phyloP scores from a whole-genome alignment of 2,888 invertebrate species.

The Amphipyra tragopoginis region DNA sequence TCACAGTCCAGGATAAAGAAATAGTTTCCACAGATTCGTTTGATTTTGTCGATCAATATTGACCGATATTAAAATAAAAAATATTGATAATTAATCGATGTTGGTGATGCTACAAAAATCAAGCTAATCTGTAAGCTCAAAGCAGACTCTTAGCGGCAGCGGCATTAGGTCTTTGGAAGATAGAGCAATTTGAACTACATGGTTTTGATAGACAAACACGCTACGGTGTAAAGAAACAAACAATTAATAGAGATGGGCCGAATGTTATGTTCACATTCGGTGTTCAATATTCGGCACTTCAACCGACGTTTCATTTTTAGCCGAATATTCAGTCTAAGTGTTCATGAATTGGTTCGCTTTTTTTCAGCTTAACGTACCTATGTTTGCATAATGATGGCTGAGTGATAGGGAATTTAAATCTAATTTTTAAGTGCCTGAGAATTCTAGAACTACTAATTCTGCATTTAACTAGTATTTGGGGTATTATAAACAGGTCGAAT shows the following conservation, averaged over 20 bases:
- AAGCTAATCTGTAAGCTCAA: conserved; percentile 30
- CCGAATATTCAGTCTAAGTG: background rate
- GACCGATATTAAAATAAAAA: background rate
- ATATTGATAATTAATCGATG: background rate
- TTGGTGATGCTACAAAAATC: conserved; percentile 5
- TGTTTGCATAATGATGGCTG: conserved; percentile 3
- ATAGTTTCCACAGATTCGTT: background rate
- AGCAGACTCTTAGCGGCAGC: conserved; percentile 40
- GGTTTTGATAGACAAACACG: conserved; percentile 20
- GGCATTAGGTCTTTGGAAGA: conserved; percentile 15
- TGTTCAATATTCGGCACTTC: background rate
- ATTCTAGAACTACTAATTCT: background rate
- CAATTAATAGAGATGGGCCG: conserved; percentile 46
- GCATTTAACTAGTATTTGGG: background rate
- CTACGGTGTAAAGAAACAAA: conserved; percentile 13
- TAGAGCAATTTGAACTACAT: conserved; percentile 28
- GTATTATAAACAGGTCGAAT: background rate
- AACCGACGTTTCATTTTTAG: background rate
- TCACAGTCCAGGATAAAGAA: too few relatives aligned
- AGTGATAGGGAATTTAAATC: too few relatives aligned
- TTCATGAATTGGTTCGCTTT: conserved; percentile 1
- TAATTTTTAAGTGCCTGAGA: background rate
- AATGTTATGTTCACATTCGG: conserved; percentile 1
- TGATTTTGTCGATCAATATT: background rate
- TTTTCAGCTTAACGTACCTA: conserved; percentile 4